Evolutionary conservation across 2,888 invertebrate genomes (phyloP).

Genomic region (Ariolimax columbianus): DNA sequence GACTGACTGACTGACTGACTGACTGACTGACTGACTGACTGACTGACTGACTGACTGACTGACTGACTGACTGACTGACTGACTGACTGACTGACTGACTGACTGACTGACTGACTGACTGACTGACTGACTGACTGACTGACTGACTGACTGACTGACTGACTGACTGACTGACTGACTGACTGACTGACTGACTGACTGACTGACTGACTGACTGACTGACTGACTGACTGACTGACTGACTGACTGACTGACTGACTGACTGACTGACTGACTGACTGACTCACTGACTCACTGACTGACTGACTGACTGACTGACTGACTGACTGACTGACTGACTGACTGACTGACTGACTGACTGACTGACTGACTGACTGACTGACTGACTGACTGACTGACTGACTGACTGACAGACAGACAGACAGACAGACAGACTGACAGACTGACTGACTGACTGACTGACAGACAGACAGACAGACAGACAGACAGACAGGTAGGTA

Average conservation of each 20-base stretch:
- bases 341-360: too few species aligned
- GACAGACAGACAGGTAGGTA: too few species aligned
- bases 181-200: slow-evolving; percentile 2
- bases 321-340: slow-evolving; percentile 16
- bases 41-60: neutral
- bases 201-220: neutral
- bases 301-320: slow-evolving; percentile 16
- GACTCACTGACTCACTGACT: neutral
- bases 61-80: neutral
- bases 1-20: neutral
- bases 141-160: neutral
- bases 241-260: neutral
- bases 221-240: neutral
- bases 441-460: too few species aligned
- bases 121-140: slow-evolving; percentile 2
- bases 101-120: slow-evolving; percentile 8
- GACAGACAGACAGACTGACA: too few species aligned
- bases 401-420: too few species aligned
- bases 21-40: neutral
- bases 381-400: too few species aligned
- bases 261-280: slow-evolving; percentile 21
- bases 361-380: too few species aligned
- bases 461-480: too few species aligned
- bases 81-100: neutral
- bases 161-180: slow-evolving; percentile 2